Evolutionary conservation across 2,888 invertebrate species (phyloP), one percentile per base, ranked within the genome.

Genomic region (Beris morrisii): DNA sequence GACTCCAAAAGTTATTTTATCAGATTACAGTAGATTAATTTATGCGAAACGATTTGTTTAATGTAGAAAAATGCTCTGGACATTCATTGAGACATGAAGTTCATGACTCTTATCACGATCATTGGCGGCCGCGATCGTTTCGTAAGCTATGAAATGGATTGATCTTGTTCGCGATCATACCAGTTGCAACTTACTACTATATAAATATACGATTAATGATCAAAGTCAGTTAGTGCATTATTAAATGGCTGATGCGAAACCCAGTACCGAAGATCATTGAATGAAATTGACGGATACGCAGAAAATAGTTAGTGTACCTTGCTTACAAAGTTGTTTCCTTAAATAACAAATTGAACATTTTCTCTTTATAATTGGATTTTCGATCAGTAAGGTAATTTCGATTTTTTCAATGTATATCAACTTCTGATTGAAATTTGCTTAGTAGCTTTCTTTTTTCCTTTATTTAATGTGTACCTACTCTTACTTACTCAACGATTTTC

Each of bases 311-410:
- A 22, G 22, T 22, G 22, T 22, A 22, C 22, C 9, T 38, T 38
- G 7, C 38, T 38, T 5, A 38, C 38, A 38, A 7, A 30, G 30
- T 30, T 6, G 31, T 53, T 53, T 53, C 53, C 53, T 53, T 53
- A 31, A 31, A 31, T 53, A 53, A 53, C 53, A 53, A 53, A 53
- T 53, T 53, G 53, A 30, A 30, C 9, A 50, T 50, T 53, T 53
- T 53, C 53, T 53, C 53, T 30, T 53, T 30, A 7, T 53, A 53
- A 53, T 53, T 53, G 31, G 53, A 28, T 53, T 28, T 30, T 4
- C n/a, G 53, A 53, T 28, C 30, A 53, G 12, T 53, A 30, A 53
- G 53, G 31, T 53, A 53, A 53, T 53, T 53, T 31, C 9, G 30
- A 30, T 53, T 22, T 53, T 30, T 30, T 30, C 11, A 5, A 50